Percentiles rank a stretch among this genome's conserved stretches.
Evolutionary conservation across 2,888 invertebrate species (phyloP).

Genomic region (Priocnemis perturbator): DNA sequence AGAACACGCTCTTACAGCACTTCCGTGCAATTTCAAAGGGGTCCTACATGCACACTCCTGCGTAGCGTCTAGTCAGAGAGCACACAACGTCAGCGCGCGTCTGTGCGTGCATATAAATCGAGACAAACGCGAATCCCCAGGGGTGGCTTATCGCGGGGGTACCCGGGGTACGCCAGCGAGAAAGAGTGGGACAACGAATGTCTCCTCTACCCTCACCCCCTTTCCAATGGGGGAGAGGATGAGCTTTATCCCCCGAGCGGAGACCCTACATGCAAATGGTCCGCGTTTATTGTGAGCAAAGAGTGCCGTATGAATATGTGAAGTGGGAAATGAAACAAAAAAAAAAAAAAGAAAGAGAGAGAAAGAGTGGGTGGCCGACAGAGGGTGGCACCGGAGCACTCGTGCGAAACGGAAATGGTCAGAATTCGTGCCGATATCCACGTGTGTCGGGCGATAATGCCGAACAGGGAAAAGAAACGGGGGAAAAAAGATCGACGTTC

Average conservation of each 20-base stretch:
- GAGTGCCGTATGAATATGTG: constrained; percentile 69
- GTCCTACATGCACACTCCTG: no score
- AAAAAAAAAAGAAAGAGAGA: constrained; percentile 22
- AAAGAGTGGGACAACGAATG: constrained; percentile 43
- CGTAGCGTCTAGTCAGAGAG: not conserved
- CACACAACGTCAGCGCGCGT: constrained; percentile 39
- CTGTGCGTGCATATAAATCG: constrained; percentile 64
- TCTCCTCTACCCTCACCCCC: constrained; percentile 25
- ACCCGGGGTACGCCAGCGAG: constrained; percentile 27
- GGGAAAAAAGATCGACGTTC: not conserved
- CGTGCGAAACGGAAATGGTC: constrained; percentile 45
- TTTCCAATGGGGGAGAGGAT: constrained; percentile 17
- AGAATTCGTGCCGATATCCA: constrained; percentile 13
- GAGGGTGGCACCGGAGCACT: constrained; percentile 15
- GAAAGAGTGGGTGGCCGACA: constrained; percentile 13
- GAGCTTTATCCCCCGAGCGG: constrained; percentile 60
- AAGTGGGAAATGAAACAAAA: constrained; percentile 67
- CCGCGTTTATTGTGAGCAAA: constrained; percentile 71
- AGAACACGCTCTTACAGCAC: constrained; percentile 22
- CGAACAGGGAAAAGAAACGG: not conserved
- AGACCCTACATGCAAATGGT: constrained; percentile 71
- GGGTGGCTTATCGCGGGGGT: constrained; percentile 67
- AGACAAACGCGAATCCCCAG: constrained; percentile 70
- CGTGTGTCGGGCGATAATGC: not conserved
- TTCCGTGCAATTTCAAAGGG: no score